Base-by-base conservation (phyloP, 1,140 invertebrate genomes). In the Drusus annulatus region DNA sequence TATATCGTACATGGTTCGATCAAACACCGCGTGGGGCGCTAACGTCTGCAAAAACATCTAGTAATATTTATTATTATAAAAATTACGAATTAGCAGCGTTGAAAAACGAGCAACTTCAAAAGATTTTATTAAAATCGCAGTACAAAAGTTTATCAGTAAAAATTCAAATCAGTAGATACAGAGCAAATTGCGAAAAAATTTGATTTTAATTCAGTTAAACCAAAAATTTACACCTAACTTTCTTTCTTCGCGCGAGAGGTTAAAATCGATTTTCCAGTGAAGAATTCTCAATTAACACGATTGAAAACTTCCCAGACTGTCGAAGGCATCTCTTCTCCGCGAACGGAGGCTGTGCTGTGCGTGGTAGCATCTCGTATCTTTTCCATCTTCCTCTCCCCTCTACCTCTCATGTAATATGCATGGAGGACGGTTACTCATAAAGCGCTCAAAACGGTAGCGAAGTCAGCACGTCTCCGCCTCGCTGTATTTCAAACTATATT, bases 241-340 rank as follows among this genome's bases (percentile, higher is more conserved):
- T 45, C 36, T 45, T 45, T 45, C 10, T 36, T 36, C 31, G 31
- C 6, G 31, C 6, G 31, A 45, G 2, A 8, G 1, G 36, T 45
- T 5, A 23, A 65, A 65, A 65, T 65, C 62, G 62, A 65, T 65
- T 28, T 63, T 10, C 16, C 21, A 28, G 21, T 31, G 28, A 25
- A 28, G 62, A 65, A 65, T 60, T 65, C 62, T 31, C 25, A 65
- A 65, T 65, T 65, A 65, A 65, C 62, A 65, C 17, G 10, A 65
- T 65, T 21, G 62, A 65, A 28, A 65, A 65, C 62, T 65, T 65
- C 28, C 62, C 28, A 65, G 62, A 65, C 62, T n/a, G 62, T 31
- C 21, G 21, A 65, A 65, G 62, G 62, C 23, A 25, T 65, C 25
- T 65, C 21, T 31, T 45, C 36, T 10, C 36, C 36, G 16, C 36